Evolutionary conservation across 2,888 invertebrate species (phyloP), one percentile per base, ranked within the genome.

Genomic region (Hirtodrosophila confusa): DNA sequence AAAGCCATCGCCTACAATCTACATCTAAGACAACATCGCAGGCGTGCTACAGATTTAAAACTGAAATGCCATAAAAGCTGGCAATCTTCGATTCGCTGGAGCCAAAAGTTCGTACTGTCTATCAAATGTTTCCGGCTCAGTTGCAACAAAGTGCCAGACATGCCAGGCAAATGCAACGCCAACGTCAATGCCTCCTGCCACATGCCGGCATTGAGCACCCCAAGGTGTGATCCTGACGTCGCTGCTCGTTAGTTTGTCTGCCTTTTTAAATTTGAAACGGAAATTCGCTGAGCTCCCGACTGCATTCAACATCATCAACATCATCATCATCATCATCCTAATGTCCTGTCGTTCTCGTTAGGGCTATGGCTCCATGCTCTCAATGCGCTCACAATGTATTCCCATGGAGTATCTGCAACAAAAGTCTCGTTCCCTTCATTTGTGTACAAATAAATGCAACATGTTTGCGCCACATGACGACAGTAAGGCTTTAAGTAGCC

Each of bases 181-280:
- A 31, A 12, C 33, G 44, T 40, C 65, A 33, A 36, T 56, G 58
- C n/a, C 49, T 58, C 37, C 45, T 58, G 37, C 47, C 69, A 58
- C 54, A 53, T 41, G 78, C 48, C 24, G 35, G 43, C 70, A 69
- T 50, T 60, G 56, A 48, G 39, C 45, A 41, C 74, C 50, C 63
- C 33, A 50, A 85, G 75, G 68, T 63, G 79, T 69, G 79, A 68
- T 65, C 63, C 67, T 48, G 55, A 50, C 64, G 56, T 60, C 50
- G 64, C 40, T 61, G 51, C 84, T 87, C 86, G 82, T 80, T 87
- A 85, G 82, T 66, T 58, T 70, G 69, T 78, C 62, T 67, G 61
- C 49, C 40, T 55, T 69, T 69, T 68, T 60, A 61, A 78, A 86
- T 88, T 86, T 88, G 69, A 86, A 86, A 74, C 80, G 88, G 82